These are phyloP conservation scores for Aporophyla lueneburgensis DNA, from an alignment of 2,888 invertebrate species.

Conservation along the genomic window DNA sequence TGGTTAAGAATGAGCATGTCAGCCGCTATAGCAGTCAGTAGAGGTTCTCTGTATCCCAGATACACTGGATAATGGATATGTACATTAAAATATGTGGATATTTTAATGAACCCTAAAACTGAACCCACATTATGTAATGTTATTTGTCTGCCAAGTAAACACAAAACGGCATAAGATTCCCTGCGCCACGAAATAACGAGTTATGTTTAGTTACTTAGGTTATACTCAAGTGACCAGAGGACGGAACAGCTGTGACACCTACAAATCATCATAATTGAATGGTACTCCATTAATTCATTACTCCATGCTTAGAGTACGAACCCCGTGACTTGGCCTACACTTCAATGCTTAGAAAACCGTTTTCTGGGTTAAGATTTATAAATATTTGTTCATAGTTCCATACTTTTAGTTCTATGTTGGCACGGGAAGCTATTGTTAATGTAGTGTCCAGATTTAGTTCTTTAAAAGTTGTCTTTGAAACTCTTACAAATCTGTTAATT, in stretches of 20 bases:
- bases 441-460: neutral
- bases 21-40: neutral
- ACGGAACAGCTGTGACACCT: neutral
- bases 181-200: too few species aligned
- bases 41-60: neutral
- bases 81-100: neutral
- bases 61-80: neutral
- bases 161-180: too few species aligned
- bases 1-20: neutral
- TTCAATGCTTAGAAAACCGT: constrained; percentile 47
- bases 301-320: constrained; percentile 4
- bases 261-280: neutral
- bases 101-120: too few species aligned
- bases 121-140: too few species aligned
- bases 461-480: neutral
- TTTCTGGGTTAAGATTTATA: constrained; percentile 50
- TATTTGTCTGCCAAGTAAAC: too few species aligned
- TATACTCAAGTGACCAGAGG: neutral
- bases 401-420: constrained; percentile 21
- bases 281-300: constrained; percentile 16
- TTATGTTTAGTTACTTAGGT: neutral
- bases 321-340: constrained; percentile 51
- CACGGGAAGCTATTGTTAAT: constrained; percentile 1
- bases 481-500: neutral
- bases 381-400: constrained; percentile 50